Conservation (phyloP, 2,113 vertebrate species). For the Nothocercus julius region DNA sequence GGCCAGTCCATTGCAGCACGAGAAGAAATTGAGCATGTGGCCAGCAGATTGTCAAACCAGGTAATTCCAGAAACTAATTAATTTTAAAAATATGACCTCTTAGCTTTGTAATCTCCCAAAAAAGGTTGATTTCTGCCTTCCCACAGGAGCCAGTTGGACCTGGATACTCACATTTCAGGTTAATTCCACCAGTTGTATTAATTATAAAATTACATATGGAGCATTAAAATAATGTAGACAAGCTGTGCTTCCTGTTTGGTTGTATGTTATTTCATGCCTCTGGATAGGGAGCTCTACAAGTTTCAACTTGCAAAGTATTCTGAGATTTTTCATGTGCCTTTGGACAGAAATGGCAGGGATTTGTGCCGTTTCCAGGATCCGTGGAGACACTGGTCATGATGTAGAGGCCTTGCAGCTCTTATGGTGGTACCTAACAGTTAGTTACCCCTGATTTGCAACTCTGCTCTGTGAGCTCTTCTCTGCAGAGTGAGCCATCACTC, state of each 20-base stretch:
- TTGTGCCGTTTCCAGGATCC: neutral
- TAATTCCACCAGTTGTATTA: neutral
- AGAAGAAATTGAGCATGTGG: conserved; percentile 88
- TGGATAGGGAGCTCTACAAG: neutral
- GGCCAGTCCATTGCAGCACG: conserved; percentile 90
- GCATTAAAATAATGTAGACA: neutral
- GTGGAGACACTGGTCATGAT: neutral
- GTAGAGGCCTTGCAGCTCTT: neutral
- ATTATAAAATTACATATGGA: neutral
- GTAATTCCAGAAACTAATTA: conserved; percentile 62
- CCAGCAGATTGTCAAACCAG: conserved; percentile 88
- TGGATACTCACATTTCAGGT: neutral
- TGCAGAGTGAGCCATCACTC: neutral
- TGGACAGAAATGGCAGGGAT: neutral
- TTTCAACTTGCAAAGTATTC: neutral
- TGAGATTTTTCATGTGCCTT: neutral
- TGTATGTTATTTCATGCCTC: neutral
- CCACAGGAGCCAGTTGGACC: neutral
- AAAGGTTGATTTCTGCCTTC: neutral
- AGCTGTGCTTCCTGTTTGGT: neutral
- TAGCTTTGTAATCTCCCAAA: neutral
- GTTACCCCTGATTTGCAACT: neutral
- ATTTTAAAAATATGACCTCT: neutral
- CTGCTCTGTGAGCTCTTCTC: neutral
- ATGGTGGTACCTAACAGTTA: neutral